Percentiles rank a stretch among this genome's conserved stretches.
phyloP scores from a whole-genome alignment of 2,113 vertebrate species.

The Acrocephalus arundinaceus region DNA sequence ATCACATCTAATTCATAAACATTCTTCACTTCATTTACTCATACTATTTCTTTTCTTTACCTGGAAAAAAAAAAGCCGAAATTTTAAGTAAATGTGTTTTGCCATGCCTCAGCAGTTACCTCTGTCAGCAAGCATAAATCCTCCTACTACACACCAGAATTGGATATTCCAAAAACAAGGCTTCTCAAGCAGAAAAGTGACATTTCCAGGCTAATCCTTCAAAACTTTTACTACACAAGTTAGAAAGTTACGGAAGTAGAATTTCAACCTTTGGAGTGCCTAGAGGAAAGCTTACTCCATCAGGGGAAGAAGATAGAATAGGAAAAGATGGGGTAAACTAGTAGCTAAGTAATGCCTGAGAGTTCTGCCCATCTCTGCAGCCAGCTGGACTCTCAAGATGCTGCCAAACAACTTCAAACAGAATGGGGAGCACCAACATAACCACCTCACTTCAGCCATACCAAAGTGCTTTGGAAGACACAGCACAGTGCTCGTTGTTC shows the following conservation, averaged over 20 bases:
- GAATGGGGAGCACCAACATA: rapidly evolving
- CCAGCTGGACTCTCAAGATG: background rate
- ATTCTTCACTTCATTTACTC: constrained; percentile 42
- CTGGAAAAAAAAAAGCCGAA: background rate
- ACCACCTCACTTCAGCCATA: background rate
- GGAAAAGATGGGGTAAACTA: background rate
- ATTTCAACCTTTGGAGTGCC: background rate
- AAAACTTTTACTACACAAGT: background rate
- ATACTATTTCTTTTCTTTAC: constrained; percentile 36
- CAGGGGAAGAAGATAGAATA: background rate
- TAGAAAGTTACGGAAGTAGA: background rate
- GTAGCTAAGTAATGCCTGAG: background rate
- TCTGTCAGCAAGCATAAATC: constrained; percentile 58
- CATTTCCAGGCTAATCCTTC: constrained; percentile 21
- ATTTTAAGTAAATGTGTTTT: constrained; percentile 24
- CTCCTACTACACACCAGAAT: background rate
- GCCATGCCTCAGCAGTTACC: constrained; percentile 7
- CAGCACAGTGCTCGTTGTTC: background rate
- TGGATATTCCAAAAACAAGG: constrained; percentile 1
- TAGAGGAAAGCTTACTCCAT: background rate
- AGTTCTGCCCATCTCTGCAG: background rate
- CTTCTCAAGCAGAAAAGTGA: constrained; percentile 56
- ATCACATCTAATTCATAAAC: constrained; percentile 31
- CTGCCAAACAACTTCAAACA: background rate
- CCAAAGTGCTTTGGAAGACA: rapidly evolving